A percentile compares a stretch with the other conserved stretches of the same genome.
These are phyloP conservation scores for Protobothrops mucrosquamatus DNA, from an alignment of 2,113 vertebrate genomes.

Conservation along the genomic window DNA sequence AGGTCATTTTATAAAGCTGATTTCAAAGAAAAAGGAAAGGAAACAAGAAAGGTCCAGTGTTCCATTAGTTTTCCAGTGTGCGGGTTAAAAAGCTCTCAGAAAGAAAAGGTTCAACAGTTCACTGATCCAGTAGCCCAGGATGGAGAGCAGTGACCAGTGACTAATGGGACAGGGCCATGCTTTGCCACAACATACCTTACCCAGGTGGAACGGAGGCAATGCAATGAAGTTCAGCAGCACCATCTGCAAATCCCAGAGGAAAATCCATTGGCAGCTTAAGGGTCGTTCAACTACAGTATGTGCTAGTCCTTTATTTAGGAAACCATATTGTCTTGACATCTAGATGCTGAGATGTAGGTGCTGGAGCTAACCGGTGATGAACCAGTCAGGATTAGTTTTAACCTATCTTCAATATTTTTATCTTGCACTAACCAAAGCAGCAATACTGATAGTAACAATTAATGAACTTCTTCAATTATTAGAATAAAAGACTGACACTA, in stretches of 20 bases:
- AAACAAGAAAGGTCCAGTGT: neutral
- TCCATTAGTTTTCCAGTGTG: neutral
- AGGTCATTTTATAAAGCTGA: neutral
- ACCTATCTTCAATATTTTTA: neutral
- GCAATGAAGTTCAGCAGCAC: neutral
- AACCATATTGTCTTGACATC: neutral
- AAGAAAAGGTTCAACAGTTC: neutral
- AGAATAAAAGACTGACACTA: slow-evolving; percentile 37
- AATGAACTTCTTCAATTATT: slow-evolving; percentile 18
- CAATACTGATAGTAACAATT: slow-evolving; percentile 2
- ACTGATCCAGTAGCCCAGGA: neutral
- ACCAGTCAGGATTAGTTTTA: neutral
- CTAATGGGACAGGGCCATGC: neutral
- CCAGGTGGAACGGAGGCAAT: neutral
- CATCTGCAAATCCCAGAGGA: neutral
- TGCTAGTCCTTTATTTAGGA: neutral
- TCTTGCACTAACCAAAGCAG: neutral
- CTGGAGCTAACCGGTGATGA: neutral
- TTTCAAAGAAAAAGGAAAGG: neutral
- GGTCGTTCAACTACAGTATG: neutral
- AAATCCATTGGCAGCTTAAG: neutral
- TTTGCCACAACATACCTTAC: neutral
- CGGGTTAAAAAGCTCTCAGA: neutral
- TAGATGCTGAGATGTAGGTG: neutral
- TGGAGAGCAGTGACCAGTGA: neutral